phyloP scores from a whole-genome alignment of 2,888 invertebrate species.

The Leptopilina drosophilae region DNA sequence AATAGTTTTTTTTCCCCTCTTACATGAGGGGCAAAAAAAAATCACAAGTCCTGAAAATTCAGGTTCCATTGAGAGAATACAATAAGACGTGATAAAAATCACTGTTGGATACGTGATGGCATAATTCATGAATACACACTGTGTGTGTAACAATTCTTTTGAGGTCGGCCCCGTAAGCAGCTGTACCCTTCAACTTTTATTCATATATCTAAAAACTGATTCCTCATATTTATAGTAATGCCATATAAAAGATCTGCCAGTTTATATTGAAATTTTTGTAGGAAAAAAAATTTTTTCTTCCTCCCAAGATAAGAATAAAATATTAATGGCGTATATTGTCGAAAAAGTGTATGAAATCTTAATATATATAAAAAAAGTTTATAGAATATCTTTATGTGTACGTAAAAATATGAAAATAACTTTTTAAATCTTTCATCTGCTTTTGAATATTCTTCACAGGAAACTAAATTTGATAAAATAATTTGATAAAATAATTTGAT shows the following conservation, averaged over 20 bases:
- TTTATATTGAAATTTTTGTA: background rate
- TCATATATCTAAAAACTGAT: background rate
- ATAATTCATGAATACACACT: constrained; percentile 28
- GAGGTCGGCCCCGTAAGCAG: constrained; percentile 6
- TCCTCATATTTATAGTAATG: background rate
- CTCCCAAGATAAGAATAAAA: background rate
- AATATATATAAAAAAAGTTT: too few species aligned
- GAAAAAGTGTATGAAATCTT: too few species aligned
- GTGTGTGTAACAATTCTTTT: constrained; percentile 14
- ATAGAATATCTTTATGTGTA: too few species aligned
- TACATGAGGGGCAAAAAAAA: background rate
- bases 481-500: too few species aligned
- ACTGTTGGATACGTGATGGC: constrained; percentile 33
- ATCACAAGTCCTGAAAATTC: constrained; percentile 30
- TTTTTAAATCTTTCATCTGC: too few species aligned
- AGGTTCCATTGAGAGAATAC: constrained; percentile 29
- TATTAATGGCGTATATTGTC: background rate
- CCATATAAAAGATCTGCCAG: constrained; percentile 1
- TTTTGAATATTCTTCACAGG: too few species aligned
- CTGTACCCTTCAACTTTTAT: constrained; percentile 29
- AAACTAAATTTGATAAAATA: too few species aligned
- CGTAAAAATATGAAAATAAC: too few species aligned
- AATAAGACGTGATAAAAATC: constrained; percentile 36
- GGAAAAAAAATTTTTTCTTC: background rate
- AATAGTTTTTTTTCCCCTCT: background rate